phyloP scores from a whole-genome alignment of 2,797 vertebrate genomes.

The Capromys pilorides region DNA sequence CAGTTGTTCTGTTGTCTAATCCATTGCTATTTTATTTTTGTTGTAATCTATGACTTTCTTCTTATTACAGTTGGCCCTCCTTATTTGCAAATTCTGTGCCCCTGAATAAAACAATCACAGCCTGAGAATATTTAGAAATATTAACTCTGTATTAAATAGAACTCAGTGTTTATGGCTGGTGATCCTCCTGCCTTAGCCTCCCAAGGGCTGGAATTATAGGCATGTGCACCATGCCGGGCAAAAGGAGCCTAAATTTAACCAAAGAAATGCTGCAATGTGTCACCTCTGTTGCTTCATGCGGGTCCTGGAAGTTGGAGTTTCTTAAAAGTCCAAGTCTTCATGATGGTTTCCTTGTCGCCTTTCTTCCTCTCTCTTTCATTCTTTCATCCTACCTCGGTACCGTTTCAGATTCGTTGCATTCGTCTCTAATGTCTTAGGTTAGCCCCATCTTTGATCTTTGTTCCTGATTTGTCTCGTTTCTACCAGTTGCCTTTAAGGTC shows the following conservation, averaged over 20 bases:
- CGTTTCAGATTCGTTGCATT: background rate
- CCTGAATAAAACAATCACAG: background rate
- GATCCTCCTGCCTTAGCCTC: background rate
- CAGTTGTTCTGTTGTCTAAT: background rate
- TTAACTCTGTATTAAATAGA: background rate
- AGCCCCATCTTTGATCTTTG: background rate
- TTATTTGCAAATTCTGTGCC: background rate
- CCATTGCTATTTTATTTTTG: background rate
- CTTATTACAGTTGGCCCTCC: no score
- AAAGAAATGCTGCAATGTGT: background rate
- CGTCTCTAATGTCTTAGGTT: background rate
- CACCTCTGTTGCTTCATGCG: background rate
- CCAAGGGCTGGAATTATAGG: background rate
- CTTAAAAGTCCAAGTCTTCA: background rate
- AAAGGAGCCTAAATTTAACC: background rate
- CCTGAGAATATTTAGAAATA: no score
- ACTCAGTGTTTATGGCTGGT: background rate
- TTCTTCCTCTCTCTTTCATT: background rate
- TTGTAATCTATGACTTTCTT: background rate
- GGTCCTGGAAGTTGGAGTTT: background rate
- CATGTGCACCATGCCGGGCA: background rate
- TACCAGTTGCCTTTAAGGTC: background rate
- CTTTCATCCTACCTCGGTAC: background rate
- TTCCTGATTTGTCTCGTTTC: background rate
- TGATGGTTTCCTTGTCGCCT: background rate